phyloP scores from a whole-genome alignment of 2,113 vertebrate genomes.

The Lepisosteus oculatus region DNA sequence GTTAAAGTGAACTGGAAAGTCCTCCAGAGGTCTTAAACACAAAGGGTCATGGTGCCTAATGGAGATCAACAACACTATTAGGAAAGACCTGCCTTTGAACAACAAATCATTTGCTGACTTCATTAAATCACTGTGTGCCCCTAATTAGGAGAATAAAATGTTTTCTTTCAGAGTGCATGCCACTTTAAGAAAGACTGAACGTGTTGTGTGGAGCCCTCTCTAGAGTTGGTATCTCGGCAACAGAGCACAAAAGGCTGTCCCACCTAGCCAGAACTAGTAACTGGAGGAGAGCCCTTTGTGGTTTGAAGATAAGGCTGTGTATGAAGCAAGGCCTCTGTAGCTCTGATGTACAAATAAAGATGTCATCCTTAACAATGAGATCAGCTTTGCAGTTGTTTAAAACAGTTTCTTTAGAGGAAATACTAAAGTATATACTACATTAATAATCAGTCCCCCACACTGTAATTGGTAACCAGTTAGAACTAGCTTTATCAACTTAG shows the following conservation, averaged over 20 bases:
- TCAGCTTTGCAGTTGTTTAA: constrained; percentile 67
- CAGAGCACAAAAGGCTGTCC: constrained; percentile 2
- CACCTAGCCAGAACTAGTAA: constrained; percentile 29
- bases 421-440: constrained; percentile 65
- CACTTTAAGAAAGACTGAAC: constrained; percentile 20
- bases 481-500: constrained; percentile 79
- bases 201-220: background rate
- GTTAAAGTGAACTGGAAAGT: constrained; percentile 49
- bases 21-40: constrained; percentile 40
- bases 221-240: constrained; percentile 22
- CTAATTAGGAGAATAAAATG: constrained; percentile 15
- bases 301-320: constrained; percentile 23
- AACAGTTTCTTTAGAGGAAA: constrained; percentile 64
- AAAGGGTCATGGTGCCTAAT: constrained; percentile 39
- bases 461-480: constrained; percentile 65
- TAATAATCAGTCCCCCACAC: constrained; percentile 68
- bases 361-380: constrained; percentile 49
- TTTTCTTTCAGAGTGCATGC: constrained; percentile 8
- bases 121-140: background rate
- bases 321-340: constrained; percentile 24
- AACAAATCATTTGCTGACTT: constrained; percentile 34
- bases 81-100: constrained; percentile 45
- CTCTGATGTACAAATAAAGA: constrained; percentile 42
- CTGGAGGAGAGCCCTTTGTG: constrained; percentile 59
- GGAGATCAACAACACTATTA: constrained; percentile 62